Percentiles rank a stretch among this genome's conserved stretches.
phyloP scores from a whole-genome alignment of 1,140 invertebrate genomes.

The Lysiphlebus fabarum region DNA sequence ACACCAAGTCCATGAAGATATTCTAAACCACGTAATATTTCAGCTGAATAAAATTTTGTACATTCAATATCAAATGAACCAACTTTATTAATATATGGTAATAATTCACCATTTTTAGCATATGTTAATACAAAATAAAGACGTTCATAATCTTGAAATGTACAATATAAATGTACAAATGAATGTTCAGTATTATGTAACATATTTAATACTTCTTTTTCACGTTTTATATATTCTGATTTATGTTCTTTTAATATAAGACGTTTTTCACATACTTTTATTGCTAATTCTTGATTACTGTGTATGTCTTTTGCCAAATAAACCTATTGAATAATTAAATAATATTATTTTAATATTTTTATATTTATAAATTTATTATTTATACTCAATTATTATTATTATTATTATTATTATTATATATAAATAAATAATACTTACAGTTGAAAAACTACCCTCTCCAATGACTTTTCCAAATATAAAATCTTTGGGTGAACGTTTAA shows the following conservation, averaged over 20 bases:
- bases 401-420: background rate
- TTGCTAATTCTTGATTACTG: slow-evolving; percentile 86
- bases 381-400: background rate
- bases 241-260: slow-evolving; percentile 92
- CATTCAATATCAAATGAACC: slow-evolving; percentile 86
- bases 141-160: slow-evolving; percentile 91
- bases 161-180: slow-evolving; percentile 91
- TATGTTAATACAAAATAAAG: slow-evolving; percentile 96
- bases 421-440: slow-evolving; percentile 58
- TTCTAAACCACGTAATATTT: slow-evolving; percentile 88
- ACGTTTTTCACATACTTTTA: slow-evolving; percentile 94
- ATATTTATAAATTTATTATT: background rate
- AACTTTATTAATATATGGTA: slow-evolving; percentile 87
- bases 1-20: slow-evolving; percentile 87
- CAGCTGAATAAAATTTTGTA: slow-evolving; percentile 90
- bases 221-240: slow-evolving; percentile 86
- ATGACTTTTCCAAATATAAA: slow-evolving; percentile 94
- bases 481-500: slow-evolving; percentile 76
- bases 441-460: slow-evolving; percentile 95
- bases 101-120: slow-evolving; percentile 90
- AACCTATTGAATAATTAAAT: slow-evolving; percentile 57
- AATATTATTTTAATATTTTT: background rate
- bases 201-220: slow-evolving; percentile 85
- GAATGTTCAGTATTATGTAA: slow-evolving; percentile 69
- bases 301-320: slow-evolving; percentile 91